Evolutionary conservation across 2,888 invertebrate species (phyloP).

Genomic region (Protodeltote pygarga): DNA sequence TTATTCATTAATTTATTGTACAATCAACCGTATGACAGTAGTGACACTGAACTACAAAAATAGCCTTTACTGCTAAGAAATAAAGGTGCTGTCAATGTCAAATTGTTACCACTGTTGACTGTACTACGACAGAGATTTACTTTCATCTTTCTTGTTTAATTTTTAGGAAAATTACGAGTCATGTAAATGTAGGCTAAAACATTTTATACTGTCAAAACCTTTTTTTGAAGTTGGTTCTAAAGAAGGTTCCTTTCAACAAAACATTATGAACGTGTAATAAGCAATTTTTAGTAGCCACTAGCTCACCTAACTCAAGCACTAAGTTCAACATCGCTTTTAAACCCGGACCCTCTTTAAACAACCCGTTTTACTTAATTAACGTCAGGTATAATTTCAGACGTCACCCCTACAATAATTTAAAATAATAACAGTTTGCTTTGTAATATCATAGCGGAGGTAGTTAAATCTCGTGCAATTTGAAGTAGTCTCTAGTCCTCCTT

Average conservation of each 20-base stretch:
- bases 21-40: too few species aligned
- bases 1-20: not conserved
- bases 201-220: too few species aligned
- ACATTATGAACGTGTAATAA: not conserved
- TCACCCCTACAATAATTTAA: not conserved
- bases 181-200: too few species aligned
- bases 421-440: conserved; percentile 19
- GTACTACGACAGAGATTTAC: too few species aligned
- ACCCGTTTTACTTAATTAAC: conserved; percentile 28
- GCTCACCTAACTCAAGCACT: conserved; percentile 19
- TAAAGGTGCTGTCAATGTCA: too few species aligned
- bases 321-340: conserved; percentile 26
- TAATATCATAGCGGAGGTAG: conserved; percentile 26
- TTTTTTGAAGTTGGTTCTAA: too few species aligned
- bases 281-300: conserved; percentile 12
- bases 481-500: conserved; percentile 41
- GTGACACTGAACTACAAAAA: too few species aligned
- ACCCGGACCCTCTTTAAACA: conserved; percentile 26
- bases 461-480: conserved; percentile 43
- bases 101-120: too few species aligned
- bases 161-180: too few species aligned
- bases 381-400: conserved; percentile 15
- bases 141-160: too few species aligned
- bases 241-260: not conserved
- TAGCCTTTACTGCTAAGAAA: too few species aligned